Base-by-base conservation (phyloP, 2,113 vertebrate species). In the Bufo gargarizans region DNA sequence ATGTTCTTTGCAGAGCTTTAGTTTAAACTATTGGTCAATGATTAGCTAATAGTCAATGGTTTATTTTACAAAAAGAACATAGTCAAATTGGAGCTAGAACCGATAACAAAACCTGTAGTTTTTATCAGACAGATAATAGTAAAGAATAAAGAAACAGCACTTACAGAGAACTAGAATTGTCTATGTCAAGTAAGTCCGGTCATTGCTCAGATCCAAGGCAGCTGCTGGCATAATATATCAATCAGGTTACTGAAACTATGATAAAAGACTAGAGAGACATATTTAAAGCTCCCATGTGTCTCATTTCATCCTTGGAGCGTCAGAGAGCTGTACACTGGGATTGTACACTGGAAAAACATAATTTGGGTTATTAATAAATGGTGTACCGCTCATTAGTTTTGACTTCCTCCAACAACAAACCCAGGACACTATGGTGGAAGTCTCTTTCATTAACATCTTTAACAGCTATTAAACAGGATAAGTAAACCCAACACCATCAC, bases 201-300 rank as follows among this genome's bases (percentile, higher is more conserved):
- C 76, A 77, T 53, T 77, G 3, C 50, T 47, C 76, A 77, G 19
- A 77, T 77, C 47, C 17, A 55, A 33, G 20, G 47, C 76, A 53
- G 50, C 76, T 77, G 76, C 50, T 77, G 49, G 49, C 19, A 77
- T 49, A 77, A 77, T 77, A 77, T 77, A 19, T 55, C 76, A 53
- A 55, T 47, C 76, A 77, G 76, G 55, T 77, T 53, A 77, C 9
- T 45, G 3, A 53, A 53, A 77, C 49, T 55, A n/a, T 77, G 76
- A 55, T 47, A 53, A 53, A 33, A 16, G 65, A 33, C 65, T 69
- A 69, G n/a, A 33, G n/a, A 33, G 19, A 56, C 11, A 33, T 33
- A 33, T 79, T 56, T 56, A 79, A n/a, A 53, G 77, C 53, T 58
- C 53, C 53, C 77, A 33, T 79, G 77, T 79, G 77, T 56, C 77